A percentile compares a stretch with the other conserved stretches of the same genome.
Conservation (phyloP, 92 coral and sea anemone species). For the Parazoanthus atlanticus region DNA sequence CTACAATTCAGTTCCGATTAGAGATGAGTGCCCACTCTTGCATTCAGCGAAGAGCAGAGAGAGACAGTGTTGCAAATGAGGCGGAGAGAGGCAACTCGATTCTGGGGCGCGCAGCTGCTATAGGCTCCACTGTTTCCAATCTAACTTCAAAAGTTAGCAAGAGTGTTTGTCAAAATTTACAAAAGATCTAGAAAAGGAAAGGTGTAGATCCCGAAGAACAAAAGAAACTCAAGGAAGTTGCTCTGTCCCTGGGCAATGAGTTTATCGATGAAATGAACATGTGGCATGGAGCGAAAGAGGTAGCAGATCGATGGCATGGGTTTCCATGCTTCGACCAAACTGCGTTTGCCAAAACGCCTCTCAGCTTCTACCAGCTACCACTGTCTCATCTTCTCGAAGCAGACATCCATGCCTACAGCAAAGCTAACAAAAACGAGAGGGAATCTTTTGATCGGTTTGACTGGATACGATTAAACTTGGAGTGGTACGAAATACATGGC, state of each 20-base stretch:
- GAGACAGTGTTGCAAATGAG: constrained; percentile 65
- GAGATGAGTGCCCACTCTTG: constrained; percentile 54
- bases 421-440: too few species aligned
- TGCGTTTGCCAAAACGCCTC: too few species aligned
- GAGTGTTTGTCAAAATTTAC: constrained; percentile 17
- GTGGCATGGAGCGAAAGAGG: too few species aligned
- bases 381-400: too few species aligned
- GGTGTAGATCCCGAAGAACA: constrained; percentile 34
- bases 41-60: constrained; percentile 62
- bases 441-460: too few species aligned
- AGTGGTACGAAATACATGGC: too few species aligned
- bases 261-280: constrained; percentile 61
- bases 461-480: too few species aligned
- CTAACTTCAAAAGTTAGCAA: constrained; percentile 36
- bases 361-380: too few species aligned
- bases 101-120: constrained; percentile 51
- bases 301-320: too few species aligned
- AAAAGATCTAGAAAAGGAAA: constrained; percentile 23
- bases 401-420: too few species aligned
- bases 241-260: constrained; percentile 45
- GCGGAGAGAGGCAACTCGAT: constrained; percentile 67
- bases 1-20: constrained; percentile 58
- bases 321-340: too few species aligned
- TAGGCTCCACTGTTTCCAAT: constrained; percentile 53
- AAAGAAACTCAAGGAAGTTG: constrained; percentile 12